Percentiles rank a stretch among this genome's conserved stretches.
phyloP scores from a whole-genome alignment of 2,113 vertebrate genomes.

The Grantiella picta region DNA sequence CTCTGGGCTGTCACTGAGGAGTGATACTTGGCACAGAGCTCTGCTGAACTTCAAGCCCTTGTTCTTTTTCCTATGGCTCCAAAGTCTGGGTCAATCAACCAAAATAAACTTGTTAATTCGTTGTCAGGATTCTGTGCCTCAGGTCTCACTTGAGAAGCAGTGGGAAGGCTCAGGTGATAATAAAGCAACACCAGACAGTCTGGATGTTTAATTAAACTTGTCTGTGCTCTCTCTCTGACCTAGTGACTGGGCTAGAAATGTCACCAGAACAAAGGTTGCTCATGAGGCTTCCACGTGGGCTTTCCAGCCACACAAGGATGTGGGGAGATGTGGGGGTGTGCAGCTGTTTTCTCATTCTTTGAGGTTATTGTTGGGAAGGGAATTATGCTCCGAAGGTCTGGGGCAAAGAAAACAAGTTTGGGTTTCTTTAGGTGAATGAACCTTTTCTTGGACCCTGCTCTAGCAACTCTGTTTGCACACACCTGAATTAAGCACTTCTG shows the following conservation, averaged over 20 bases:
- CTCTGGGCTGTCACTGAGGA: neutral
- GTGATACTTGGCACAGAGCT: neutral
- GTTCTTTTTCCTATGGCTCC: neutral
- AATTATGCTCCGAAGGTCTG: neutral
- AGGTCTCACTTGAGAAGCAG: slow-evolving; percentile 21
- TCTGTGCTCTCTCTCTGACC: neutral
- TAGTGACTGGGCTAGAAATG: slow-evolving; percentile 28
- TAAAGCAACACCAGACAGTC: slow-evolving; percentile 38
- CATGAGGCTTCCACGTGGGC: neutral
- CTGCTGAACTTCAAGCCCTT: neutral
- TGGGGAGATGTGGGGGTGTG: neutral
- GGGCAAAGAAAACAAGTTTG: neutral
- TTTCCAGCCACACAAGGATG: neutral
- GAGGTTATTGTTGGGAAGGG: neutral
- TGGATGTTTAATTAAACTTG: slow-evolving; percentile 42
- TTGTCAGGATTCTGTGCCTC: slow-evolving; percentile 2
- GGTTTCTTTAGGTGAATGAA: neutral
- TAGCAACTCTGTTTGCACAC: neutral
- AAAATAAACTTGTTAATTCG: slow-evolving; percentile 26
- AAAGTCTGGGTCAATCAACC: slow-evolving; percentile 50
- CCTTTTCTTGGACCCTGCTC: neutral
- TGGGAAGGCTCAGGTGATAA: slow-evolving; percentile 46
- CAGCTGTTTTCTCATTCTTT: neutral
- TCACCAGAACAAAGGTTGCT: slow-evolving; percentile 25
- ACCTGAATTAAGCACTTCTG: neutral